Evolutionary conservation across 2,888 invertebrate species (phyloP).

Genomic region (Lordiphosa andalusiaca): DNA sequence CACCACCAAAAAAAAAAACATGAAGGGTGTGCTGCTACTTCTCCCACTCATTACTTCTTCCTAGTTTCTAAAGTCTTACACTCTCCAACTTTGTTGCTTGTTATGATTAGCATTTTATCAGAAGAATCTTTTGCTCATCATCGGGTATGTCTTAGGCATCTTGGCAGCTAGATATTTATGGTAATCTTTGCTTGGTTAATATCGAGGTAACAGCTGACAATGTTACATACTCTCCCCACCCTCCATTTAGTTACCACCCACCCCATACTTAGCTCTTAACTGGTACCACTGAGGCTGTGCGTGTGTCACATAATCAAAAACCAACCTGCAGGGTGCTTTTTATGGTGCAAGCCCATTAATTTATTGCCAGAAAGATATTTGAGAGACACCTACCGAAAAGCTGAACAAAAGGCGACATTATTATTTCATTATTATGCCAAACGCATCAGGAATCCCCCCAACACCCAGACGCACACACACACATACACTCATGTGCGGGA

Average conservation of each 20-base stretch:
- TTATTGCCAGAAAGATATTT: constrained; percentile 58
- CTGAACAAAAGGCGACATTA: constrained; percentile 71
- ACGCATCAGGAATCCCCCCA: constrained; percentile 49
- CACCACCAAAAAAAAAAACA: constrained; percentile 37
- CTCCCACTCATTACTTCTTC: constrained; percentile 14
- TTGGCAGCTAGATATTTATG: constrained; percentile 53
- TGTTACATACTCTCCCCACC: constrained; percentile 5
- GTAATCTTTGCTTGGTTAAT: constrained; percentile 49
- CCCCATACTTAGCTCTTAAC: constrained; percentile 24
- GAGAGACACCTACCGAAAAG: constrained; percentile 52
- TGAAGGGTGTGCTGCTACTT: constrained; percentile 1
- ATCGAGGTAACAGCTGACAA: constrained; percentile 60
- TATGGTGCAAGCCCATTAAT: constrained; percentile 70
- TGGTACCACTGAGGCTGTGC: constrained; percentile 36
- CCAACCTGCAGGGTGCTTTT: constrained; percentile 54
- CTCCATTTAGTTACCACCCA: not conserved
- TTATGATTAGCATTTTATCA: constrained; percentile 74
- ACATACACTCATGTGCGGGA: constrained; percentile 20
- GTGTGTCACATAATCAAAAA: constrained; percentile 55
- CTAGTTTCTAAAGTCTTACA: too few relatives aligned
- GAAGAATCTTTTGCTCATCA: constrained; percentile 55
- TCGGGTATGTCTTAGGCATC: constrained; percentile 43
- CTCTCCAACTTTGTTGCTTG: constrained; percentile 51
- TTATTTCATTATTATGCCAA: constrained; percentile 76
- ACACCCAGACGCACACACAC: constrained; percentile 11